Conservation (phyloP, 2,797 vertebrate genomes). For the Acipenser transmontanus region DNA sequence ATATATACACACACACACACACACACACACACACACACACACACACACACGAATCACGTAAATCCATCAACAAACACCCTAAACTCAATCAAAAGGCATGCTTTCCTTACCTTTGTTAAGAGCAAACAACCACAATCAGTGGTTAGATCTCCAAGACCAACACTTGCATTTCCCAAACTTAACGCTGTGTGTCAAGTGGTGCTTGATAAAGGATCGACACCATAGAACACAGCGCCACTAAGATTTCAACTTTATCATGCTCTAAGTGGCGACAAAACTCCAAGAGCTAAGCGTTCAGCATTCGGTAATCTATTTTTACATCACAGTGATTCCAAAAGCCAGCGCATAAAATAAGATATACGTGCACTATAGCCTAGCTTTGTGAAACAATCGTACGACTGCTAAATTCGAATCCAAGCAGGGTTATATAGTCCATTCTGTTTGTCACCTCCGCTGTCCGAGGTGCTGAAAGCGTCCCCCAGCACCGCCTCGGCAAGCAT, state of each 20-base stretch:
- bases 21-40: constrained; percentile 34
- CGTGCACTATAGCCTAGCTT: constrained; percentile 48
- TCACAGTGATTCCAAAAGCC: constrained; percentile 43
- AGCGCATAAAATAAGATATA: constrained; percentile 51
- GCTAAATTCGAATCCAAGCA: constrained; percentile 61
- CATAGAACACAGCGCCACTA: constrained; percentile 55
- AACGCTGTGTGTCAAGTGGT: constrained; percentile 72
- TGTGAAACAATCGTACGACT: constrained; percentile 50
- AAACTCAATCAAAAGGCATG: constrained; percentile 43
- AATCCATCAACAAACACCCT: constrained; percentile 36
- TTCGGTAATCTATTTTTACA: constrained; percentile 41
- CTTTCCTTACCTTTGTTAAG: constrained; percentile 86
- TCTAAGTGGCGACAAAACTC: constrained; percentile 66
- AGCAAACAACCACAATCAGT: constrained; percentile 82
- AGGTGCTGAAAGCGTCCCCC: constrained; percentile 81
- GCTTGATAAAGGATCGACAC: constrained; percentile 67
- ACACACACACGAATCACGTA: constrained; percentile 16
- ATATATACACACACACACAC: constrained; percentile 11
- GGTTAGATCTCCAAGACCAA: constrained; percentile 87
- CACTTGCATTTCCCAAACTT: constrained; percentile 96
- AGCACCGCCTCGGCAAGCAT: constrained; percentile 32
- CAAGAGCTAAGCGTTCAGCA: constrained; percentile 53
- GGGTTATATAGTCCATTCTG: constrained; percentile 59
- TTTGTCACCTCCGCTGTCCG: constrained; percentile 80
- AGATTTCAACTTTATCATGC: constrained; percentile 79